phyloP scores from a whole-genome alignment of 2,888 invertebrate species.

The Drosophila koepferae region DNA sequence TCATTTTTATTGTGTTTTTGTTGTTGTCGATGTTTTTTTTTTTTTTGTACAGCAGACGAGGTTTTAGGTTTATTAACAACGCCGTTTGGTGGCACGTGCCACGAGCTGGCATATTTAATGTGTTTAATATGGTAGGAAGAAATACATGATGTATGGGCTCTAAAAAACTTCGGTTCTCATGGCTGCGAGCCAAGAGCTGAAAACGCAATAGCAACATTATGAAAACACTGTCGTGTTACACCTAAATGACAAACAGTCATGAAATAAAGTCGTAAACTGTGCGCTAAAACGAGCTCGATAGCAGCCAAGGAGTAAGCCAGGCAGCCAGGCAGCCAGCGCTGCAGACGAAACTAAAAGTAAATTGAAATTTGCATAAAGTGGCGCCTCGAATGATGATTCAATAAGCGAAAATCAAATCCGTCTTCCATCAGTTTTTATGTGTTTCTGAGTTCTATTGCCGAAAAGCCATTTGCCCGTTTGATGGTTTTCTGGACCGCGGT shows the following conservation, averaged over 20 bases:
- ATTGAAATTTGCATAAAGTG: constrained; percentile 71
- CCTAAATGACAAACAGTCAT: constrained; percentile 75
- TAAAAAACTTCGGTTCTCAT: constrained; percentile 19
- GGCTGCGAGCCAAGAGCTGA: constrained; percentile 29
- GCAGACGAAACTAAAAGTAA: constrained; percentile 35
- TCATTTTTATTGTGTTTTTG: constrained; percentile 36
- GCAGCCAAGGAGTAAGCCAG: constrained; percentile 30
- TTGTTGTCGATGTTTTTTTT: background rate
- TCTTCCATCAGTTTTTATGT: constrained; percentile 24
- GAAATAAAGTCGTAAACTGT: constrained; percentile 74
- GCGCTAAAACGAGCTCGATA: constrained; percentile 37
- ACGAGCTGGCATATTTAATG: constrained; percentile 55
- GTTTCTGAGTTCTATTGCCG: constrained; percentile 25
- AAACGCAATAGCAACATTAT: constrained; percentile 76
- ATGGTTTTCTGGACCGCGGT: constrained; percentile 43
- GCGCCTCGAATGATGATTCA: constrained; percentile 68
- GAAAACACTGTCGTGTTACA: constrained; percentile 72
- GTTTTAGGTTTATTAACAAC: constrained; percentile 61
- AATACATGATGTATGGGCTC: constrained; percentile 61
- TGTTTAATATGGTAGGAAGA: constrained; percentile 63
- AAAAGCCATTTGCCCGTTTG: constrained; percentile 33
- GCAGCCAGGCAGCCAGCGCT: constrained; percentile 9
- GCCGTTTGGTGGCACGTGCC: constrained; percentile 70
- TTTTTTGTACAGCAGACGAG: constrained; percentile 13
- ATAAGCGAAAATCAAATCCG: constrained; percentile 58